Evolutionary conservation across 2,888 invertebrate genomes (phyloP), one percentile per base, ranked within the genome.

Genomic region (Caenorhabditis macrosperma): DNA sequence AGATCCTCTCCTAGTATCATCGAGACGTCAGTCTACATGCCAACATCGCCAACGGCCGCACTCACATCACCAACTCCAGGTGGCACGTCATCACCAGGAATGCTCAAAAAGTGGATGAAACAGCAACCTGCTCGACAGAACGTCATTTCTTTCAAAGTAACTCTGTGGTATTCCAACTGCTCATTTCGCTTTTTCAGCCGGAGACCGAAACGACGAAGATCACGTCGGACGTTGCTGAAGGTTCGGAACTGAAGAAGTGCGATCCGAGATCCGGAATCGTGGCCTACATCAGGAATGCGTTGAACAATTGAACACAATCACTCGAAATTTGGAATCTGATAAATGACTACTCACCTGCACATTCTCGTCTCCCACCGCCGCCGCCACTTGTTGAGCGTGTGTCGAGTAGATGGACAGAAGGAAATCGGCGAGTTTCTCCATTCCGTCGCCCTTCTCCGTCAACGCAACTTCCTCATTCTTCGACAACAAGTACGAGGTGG

Each of bases 401-500:
- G 80, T 80, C 17, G 80, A 71, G 30, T 38, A 80, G 4, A 80
- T 75, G 0, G 80, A 75, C 0, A 80, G 66, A 6, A 80, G 12
- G 17, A 80, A 82, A 57, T 81, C 78, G 15, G 83, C 63, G 7
- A 87, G 50, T 44, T 78, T 82, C 17, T 81, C 78, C 59, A 87
- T 78, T 28, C 83, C 82, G 33, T 81, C 78, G 22, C 84, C 82
- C 52, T 82, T 81, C 46, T 83, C 82, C 24, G 79, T 76, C 28
- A 83, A 50, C 0, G 78, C 24, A 1, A 77, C 69, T 48, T 83
- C 85, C 41, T 81, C 82, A 33, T 64, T 72, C 41, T 79, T 79
- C 9, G 67, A 55, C 28, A 79, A 20, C 6, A 79, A 38, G 52
- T 79, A 79, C 7, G 68, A 63, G 10, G 46, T 64, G 22, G 79